Percentiles rank a stretch among this genome's conserved stretches.
These are phyloP conservation scores for Campoletis sonorensis DNA, from an alignment of 1,140 invertebrate species.

Conservation along the genomic window DNA sequence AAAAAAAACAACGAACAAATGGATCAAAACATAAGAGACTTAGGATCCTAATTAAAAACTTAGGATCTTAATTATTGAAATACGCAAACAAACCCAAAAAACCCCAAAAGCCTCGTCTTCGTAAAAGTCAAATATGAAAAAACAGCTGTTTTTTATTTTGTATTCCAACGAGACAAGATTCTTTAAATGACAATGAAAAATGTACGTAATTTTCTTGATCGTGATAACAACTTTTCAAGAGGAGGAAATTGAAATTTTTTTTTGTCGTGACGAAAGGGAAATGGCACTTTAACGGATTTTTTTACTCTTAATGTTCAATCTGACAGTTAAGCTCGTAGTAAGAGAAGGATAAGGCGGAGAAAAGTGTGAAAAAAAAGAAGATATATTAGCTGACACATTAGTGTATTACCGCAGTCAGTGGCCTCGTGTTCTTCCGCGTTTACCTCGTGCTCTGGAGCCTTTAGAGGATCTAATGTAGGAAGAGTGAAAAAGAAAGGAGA, in stretches of 20 bases:
- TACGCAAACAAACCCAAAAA: too few species aligned
- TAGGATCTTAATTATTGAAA: too few species aligned
- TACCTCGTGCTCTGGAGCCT: neutral
- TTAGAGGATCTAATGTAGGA: neutral
- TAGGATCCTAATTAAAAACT: too few species aligned
- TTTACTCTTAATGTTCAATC: neutral
- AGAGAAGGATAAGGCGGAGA: neutral
- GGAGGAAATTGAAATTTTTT: neutral
- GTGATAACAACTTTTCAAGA: neutral
- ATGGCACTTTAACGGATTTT: neutral
- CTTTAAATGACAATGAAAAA: too few species aligned
- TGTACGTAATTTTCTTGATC: neutral
- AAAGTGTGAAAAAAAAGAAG: neutral
- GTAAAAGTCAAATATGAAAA: too few species aligned
- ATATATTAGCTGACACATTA: constrained; percentile 16
- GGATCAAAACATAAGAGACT: too few species aligned
- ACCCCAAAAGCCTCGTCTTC: too few species aligned
- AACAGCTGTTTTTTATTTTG: too few species aligned
- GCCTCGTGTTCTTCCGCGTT: neutral
- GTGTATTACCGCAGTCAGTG: constrained; percentile 8
- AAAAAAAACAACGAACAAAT: too few species aligned
- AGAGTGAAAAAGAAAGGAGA: neutral
- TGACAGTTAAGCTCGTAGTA: neutral
- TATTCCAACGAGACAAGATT: too few species aligned
- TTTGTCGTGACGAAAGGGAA: neutral